Evolutionary conservation across 35 echinoderm and acorn worm species (phyloP).

Genomic region (Apostichopus parvimensis): DNA sequence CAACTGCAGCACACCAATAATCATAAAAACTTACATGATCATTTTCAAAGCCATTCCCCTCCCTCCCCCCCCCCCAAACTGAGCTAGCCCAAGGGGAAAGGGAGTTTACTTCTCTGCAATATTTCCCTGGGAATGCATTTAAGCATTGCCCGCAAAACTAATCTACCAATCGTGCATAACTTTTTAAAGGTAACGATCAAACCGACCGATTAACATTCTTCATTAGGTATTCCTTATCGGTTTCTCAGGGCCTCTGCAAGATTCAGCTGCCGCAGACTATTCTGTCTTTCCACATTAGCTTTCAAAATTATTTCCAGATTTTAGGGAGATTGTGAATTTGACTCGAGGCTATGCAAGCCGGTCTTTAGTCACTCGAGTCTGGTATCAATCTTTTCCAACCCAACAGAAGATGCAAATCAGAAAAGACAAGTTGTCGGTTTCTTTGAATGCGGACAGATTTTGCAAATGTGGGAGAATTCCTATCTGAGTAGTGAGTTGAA

Average conservation of each 20-base stretch:
- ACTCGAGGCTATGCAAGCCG: slow-evolving; percentile 20
- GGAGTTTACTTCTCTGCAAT: not conserved
- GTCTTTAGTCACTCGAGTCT: not conserved
- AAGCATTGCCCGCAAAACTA: slow-evolving; percentile 8
- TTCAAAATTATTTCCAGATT: slow-evolving; percentile 43
- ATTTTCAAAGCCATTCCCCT: not conserved
- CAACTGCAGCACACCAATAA: no score
- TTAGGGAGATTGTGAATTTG: slow-evolving; percentile 40
- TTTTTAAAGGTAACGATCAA: slow-evolving; percentile 38
- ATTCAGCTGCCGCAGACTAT: slow-evolving; percentile 27
- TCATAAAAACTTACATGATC: no score
- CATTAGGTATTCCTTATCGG: slow-evolving; percentile 37
- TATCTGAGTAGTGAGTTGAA: no score
- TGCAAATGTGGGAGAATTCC: no score
- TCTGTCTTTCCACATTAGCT: slow-evolving; percentile 11
- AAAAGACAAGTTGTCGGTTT: not conserved
- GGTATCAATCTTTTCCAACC: not conserved
- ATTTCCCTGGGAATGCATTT: slow-evolving; percentile 31
- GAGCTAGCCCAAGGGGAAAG: not conserved
- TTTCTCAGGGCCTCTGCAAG: slow-evolving; percentile 16
- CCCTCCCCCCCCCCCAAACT: not conserved
- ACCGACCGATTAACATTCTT: slow-evolving; percentile 29
- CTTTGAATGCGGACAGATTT: not conserved
- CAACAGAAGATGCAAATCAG: not conserved
- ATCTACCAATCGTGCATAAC: slow-evolving; percentile 29